These are phyloP conservation scores for Parascotia fuliginaria DNA, from an alignment of 2,888 invertebrate genomes.

Conservation along the genomic window DNA sequence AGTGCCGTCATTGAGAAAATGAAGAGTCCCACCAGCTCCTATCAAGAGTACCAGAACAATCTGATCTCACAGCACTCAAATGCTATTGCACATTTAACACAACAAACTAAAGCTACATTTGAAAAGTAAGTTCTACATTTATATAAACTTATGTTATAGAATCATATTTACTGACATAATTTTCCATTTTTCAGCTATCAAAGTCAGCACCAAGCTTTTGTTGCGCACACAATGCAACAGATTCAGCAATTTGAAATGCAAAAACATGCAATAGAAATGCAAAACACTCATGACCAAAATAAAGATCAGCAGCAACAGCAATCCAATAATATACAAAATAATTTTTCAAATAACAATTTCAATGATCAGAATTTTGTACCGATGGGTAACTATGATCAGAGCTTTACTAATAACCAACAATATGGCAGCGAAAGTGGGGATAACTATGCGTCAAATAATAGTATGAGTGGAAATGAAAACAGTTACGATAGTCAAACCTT, in stretches of 20 bases:
- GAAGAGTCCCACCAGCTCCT: slow-evolving; percentile 94
- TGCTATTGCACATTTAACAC: slow-evolving; percentile 91
- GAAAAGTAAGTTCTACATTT: slow-evolving; percentile 85
- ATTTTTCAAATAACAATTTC: slow-evolving; percentile 68
- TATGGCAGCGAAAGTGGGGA: slow-evolving; percentile 78
- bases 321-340: slow-evolving; percentile 56
- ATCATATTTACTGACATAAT: slow-evolving; percentile 1
- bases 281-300: slow-evolving; percentile 66
- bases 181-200: slow-evolving; percentile 87
- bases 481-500: slow-evolving; percentile 80
- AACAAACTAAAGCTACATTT: slow-evolving; percentile 93
- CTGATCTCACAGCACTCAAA: slow-evolving; percentile 92
- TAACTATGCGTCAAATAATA: slow-evolving; percentile 75
- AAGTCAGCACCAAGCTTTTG: slow-evolving; percentile 98
- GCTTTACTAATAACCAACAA: slow-evolving; percentile 64
- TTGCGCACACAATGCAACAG: slow-evolving; percentile 95
- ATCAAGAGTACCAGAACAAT: slow-evolving; percentile 95
- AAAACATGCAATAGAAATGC: slow-evolving; percentile 88
- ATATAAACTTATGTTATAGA: slow-evolving; percentile 8
- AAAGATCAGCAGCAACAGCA: slow-evolving; percentile 62
- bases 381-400: slow-evolving; percentile 66
- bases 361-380: slow-evolving; percentile 68
- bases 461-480: slow-evolving; percentile 81
- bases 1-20: slow-evolving; percentile 93
- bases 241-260: slow-evolving; percentile 94